Base-by-base conservation (phyloP, 2,797 vertebrate species). In the Synaphobranchus kaupii region DNA sequence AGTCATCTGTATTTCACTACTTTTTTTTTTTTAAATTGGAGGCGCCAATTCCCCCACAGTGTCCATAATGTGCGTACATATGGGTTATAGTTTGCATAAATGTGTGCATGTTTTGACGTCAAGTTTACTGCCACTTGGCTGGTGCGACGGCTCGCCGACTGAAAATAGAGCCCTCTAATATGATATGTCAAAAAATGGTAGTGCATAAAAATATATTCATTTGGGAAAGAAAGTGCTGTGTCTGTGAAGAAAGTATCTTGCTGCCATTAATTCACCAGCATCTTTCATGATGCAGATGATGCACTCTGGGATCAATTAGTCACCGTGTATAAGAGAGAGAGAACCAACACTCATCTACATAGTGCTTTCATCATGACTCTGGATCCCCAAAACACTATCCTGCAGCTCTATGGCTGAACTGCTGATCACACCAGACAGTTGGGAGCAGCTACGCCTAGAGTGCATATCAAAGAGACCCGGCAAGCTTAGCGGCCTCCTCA, bases 261-360 rank as follows among this genome's bases (percentile, higher is more conserved):
- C 56, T 66, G 63, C 88, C 22, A 86, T 85, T 88, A 87, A 86
- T 66, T 50, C 71, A 15, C 58, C 87, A 82, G 44, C 54, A 73
- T 85, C 88, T 89, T 86, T 76, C 84, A 56, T 84, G 85, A 84
- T 84, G 71, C 28, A 34, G 86, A 85, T 87, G 83, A 92, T 92
- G 86, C 91, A 80, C 91, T 88, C 71, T 88, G 92, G 92, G 92
- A 93, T 93, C 91, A 93, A 93, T 93, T 93, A 93, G 90, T 84
- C 54, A 25, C 87, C 85, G 84, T 86, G 85, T 91, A 91, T 52
- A 25, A 84, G 78, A 39, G 58, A 47, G 58, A 89, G 83, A 89
- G 81, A 88, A 90, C 87, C 56, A 54, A 83, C 66, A 31, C 78
- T 88, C 76, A 88, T 93, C 90, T 92, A 90, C 91, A 92, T 90